Percentiles rank a stretch among this genome's conserved stretches.
phyloP scores from a whole-genome alignment of 2,888 invertebrate genomes.

The Bombylius major region DNA sequence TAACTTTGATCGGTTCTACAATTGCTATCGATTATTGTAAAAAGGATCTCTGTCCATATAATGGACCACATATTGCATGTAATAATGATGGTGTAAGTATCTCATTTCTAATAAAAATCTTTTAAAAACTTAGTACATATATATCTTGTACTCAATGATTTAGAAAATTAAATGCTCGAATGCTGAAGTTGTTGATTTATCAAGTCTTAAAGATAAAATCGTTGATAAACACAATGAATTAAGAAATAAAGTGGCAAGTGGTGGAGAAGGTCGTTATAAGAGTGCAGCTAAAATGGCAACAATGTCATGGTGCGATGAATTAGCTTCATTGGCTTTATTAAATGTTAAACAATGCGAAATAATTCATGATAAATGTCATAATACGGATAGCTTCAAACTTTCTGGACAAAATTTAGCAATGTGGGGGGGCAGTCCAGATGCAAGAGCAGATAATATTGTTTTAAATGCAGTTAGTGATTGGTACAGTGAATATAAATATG shows the following conservation, averaged over 20 bases:
- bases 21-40: too few relatives aligned
- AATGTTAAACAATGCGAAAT: constrained; percentile 29
- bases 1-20: too few relatives aligned
- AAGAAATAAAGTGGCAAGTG: constrained; percentile 28
- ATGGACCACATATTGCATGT: neutral
- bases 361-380: constrained; percentile 29
- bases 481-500: constrained; percentile 7
- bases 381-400: constrained; percentile 24
- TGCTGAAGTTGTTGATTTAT: constrained; percentile 24
- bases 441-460: neutral
- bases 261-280: constrained; percentile 23
- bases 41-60: too few relatives aligned
- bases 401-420: constrained; percentile 28
- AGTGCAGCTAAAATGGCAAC: constrained; percentile 28
- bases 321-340: constrained; percentile 27
- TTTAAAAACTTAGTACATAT: neutral
- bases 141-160: neutral
- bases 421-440: neutral
- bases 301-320: constrained; percentile 29
- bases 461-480: neutral
- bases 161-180: constrained; percentile 24
- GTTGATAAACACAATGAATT: constrained; percentile 31
- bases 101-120: neutral
- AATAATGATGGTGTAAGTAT: neutral
- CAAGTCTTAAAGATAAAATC: constrained; percentile 25